A percentile compares a stretch with the other conserved stretches of the same genome.
Conservation (phyloP, 30 jellyfish, hydroid and myxozoan species). For the Sanderia malayensis region DNA sequence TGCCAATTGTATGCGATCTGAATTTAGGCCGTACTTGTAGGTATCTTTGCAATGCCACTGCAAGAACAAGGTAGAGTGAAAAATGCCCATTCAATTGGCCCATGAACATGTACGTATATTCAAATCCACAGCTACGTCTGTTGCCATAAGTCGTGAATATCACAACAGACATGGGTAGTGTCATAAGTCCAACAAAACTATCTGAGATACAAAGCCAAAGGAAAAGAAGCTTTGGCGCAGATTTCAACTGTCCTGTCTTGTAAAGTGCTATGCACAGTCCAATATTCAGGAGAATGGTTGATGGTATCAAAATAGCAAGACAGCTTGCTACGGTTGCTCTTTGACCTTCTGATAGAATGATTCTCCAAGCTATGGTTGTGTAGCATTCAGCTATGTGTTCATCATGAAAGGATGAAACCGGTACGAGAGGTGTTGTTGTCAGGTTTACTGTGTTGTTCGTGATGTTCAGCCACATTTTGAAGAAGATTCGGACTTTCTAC, state of each 20-base stretch:
- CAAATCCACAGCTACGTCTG: constrained; percentile 51
- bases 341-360: constrained; percentile 2
- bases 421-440: too few relatives aligned
- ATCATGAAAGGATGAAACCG: too few relatives aligned
- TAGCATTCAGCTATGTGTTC: too few relatives aligned
- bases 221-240: constrained; percentile 22
- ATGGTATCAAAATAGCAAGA: constrained; percentile 22
- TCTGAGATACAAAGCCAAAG: constrained; percentile 33
- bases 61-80: constrained; percentile 27
- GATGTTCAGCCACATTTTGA: too few relatives aligned
- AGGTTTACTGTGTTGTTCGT: too few relatives aligned
- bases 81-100: constrained; percentile 55
- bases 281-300: constrained; percentile 8
- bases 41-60: constrained; percentile 38
- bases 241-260: constrained; percentile 18
- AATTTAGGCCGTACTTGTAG: not conserved
- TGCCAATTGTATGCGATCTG: not conserved
- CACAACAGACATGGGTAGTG: constrained; percentile 18
- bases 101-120: constrained; percentile 10
- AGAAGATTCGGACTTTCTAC: too few relatives aligned
- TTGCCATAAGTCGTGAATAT: constrained; percentile 8
- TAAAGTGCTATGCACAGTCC: constrained; percentile 36
- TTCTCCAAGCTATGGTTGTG: constrained; percentile 30
- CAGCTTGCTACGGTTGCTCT: constrained; percentile 5
- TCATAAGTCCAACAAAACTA: constrained; percentile 21